phyloP scores from a whole-genome alignment of 2,797 vertebrate genomes.

The Periparus ater region DNA sequence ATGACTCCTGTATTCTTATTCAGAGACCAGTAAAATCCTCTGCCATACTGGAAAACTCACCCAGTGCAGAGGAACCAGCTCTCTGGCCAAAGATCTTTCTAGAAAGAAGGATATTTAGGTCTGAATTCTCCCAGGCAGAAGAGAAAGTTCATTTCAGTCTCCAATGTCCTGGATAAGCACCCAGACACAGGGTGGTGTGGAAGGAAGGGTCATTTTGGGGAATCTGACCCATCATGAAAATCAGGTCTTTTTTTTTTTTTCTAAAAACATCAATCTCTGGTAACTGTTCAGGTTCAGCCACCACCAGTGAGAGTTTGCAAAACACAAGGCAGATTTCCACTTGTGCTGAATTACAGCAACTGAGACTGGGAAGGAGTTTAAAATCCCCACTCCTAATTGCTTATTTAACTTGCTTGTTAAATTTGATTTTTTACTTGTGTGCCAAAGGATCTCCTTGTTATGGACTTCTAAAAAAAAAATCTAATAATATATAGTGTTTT shows the following conservation, averaged over 20 bases:
- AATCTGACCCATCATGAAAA: neutral
- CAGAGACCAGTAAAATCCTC: neutral
- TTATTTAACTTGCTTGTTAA: constrained; percentile 71
- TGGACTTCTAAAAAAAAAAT: constrained; percentile 28
- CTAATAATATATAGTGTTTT: constrained; percentile 26
- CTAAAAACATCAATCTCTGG: neutral
- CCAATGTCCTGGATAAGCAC: neutral
- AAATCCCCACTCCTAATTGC: constrained; percentile 63
- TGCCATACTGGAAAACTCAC: neutral
- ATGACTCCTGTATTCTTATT: neutral
- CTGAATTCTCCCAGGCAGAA: neutral
- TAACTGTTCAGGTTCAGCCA: neutral
- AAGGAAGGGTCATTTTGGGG: neutral
- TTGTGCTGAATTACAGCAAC: constrained; percentile 42
- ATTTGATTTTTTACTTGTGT: constrained; percentile 64
- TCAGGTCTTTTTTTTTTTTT: neutral
- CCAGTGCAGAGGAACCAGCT: neutral
- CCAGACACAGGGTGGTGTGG: neutral
- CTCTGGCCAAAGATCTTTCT: neutral
- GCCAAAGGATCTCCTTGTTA: constrained; percentile 72
- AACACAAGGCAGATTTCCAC: constrained; percentile 20
- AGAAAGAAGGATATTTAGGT: neutral
- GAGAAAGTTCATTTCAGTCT: neutral
- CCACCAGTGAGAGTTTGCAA: neutral
- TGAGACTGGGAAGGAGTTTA: constrained; percentile 38